Percentiles rank a stretch among this genome's conserved stretches.
These are phyloP conservation scores for Nothocercus julius DNA, from an alignment of 2,113 vertebrate species.

Conservation along the genomic window DNA sequence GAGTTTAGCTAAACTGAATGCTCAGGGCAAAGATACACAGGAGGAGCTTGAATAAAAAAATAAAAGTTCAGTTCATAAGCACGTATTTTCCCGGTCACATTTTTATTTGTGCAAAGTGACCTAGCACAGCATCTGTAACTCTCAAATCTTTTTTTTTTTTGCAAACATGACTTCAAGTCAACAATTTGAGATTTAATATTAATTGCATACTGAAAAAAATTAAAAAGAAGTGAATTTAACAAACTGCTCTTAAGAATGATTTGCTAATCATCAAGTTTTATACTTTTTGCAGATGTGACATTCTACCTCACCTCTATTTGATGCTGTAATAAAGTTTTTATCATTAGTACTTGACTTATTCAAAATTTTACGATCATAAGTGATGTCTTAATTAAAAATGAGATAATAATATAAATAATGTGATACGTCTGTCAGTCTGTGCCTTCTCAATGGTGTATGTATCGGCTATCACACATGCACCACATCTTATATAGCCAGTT, in stretches of 20 bases:
- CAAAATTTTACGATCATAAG: background rate
- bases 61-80: background rate
- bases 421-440: background rate
- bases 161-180: background rate
- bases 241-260: background rate
- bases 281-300: background rate
- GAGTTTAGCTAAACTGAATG: background rate
- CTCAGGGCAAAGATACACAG: background rate
- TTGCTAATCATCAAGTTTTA: background rate
- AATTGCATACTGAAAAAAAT: background rate
- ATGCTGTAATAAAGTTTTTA: background rate
- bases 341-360: background rate
- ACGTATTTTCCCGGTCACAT: background rate
- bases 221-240: background rate
- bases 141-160: background rate
- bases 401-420: background rate
- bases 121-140: background rate
- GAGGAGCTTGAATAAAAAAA: background rate
- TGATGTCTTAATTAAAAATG: background rate
- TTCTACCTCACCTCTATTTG: background rate
- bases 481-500: background rate
- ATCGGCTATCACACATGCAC: background rate
- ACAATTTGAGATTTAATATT: background rate
- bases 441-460: background rate
- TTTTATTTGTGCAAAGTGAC: background rate